Evolutionary conservation across 2,797 vertebrate genomes (phyloP).

Genomic region (Babyrousa celebensis): DNA sequence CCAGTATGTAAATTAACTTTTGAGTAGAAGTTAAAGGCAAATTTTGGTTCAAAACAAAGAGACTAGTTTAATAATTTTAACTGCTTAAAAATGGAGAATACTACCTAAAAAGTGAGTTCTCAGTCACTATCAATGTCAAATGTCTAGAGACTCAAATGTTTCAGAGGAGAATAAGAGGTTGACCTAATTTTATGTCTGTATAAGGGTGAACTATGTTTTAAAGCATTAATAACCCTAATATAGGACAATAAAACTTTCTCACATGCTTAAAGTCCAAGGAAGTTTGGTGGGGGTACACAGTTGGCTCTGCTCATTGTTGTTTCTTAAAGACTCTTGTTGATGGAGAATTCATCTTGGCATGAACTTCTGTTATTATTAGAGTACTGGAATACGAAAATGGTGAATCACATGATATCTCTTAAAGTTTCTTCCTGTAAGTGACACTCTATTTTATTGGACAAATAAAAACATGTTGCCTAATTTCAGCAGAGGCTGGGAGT

Average conservation of each 20-base stretch:
- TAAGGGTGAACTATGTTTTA: background rate
- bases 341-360: background rate
- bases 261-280: background rate
- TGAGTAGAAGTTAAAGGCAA: conserved; percentile 41
- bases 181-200: background rate
- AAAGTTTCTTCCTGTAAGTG: background rate
- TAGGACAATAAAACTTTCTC: background rate
- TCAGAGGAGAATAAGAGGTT: background rate
- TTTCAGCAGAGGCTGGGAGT: background rate
- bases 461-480: background rate
- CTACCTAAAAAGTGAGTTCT: background rate
- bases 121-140: background rate
- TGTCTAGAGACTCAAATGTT: background rate
- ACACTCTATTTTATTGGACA: conserved; percentile 21
- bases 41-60: conserved; percentile 60
- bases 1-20: conserved; percentile 36
- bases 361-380: conserved; percentile 20
- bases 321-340: background rate
- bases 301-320: background rate
- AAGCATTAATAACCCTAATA: background rate
- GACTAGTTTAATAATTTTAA: conserved; percentile 63
- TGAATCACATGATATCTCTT: background rate
- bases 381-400: background rate
- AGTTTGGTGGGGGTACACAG: rapidly evolving
- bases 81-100: conserved; percentile 52